Base-by-base conservation (phyloP, 2,797 vertebrate genomes). In the Eidolon dupreanum region DNA sequence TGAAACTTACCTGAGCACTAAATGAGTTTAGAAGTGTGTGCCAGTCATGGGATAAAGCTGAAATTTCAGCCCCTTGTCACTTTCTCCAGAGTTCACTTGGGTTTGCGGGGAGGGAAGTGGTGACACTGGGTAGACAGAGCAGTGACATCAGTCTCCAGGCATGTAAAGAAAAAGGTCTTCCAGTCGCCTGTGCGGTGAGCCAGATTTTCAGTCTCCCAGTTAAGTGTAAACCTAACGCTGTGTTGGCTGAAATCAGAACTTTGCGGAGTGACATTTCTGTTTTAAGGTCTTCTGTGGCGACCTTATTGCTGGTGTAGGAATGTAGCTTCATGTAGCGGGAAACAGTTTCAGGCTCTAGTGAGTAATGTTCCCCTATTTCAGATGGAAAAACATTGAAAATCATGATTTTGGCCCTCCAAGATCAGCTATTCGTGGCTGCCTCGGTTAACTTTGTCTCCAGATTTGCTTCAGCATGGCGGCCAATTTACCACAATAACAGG, bases 251-350 rank as follows among this genome's bases (percentile, higher is more conserved):
- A 95, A 65, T 31, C 15, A 94, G 92, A 82, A 91, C 73, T 94
- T 65, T 95, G 97, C 10, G 1, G 95, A 96, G 90, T 97, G 97
- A 88, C 79, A 93, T 96, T 97, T 97, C 90, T 88, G 3, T 95
- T 78, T 86, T 86, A 92, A 95, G 95, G 88, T 95, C 96, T 96
- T 94, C 87, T 53, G 33, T 88, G 4, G 81, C 61, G 86, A 88
- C 73, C 24, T 55, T 90, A 68, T 73, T 95, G 87, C 92, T 86
- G 89, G 1, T 24, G 3, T 85, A 97, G 87, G 95, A 97, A 96
- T 97, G 83, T 51, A 43, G 8, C 4, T 89, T 66, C 90, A 33
- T 90, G 93, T 96, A 88, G 86, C 61, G 92, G 82, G 65, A 94
- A 74, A 81, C n/a, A 16, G 92, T 51, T 96, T 91, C 6, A 33